Conservation (phyloP, 2,797 vertebrate species). For the Choloepus didactylus region DNA sequence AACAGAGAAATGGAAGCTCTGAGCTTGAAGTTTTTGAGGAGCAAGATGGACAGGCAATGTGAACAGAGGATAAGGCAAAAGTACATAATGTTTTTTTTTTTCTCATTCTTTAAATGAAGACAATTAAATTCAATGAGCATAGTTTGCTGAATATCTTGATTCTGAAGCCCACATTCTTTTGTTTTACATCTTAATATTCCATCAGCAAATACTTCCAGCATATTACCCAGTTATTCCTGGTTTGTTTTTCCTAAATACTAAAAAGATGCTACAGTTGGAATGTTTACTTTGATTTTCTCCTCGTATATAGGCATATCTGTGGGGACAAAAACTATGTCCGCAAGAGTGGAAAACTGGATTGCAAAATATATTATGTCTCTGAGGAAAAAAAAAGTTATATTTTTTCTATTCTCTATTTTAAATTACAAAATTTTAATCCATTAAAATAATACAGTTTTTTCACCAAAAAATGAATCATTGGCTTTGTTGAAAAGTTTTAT, state of each 20-base stretch:
- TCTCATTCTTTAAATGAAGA: neutral
- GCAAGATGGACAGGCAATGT: neutral
- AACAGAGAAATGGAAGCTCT: neutral
- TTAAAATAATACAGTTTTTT: constrained; percentile 27
- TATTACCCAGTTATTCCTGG: neutral
- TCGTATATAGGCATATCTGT: neutral
- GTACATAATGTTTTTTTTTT: neutral
- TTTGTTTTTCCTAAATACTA: neutral
- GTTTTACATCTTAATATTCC: neutral
- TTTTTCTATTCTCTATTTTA: constrained; percentile 19
- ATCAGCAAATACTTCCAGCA: neutral
- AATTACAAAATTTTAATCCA: constrained; percentile 22
- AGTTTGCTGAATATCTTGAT: neutral
- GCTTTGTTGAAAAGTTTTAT: neutral
- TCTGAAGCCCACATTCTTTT: neutral
- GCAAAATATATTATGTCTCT: neutral
- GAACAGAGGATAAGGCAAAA: neutral
- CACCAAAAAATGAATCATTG: neutral
- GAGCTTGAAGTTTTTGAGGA: neutral
- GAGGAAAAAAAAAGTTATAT: neutral
- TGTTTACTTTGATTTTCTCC: neutral
- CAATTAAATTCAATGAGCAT: neutral
- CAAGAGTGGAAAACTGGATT: neutral
- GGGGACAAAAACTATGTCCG: neutral
- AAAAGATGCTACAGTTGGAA: neutral